Percentiles rank a stretch among this genome's conserved stretches.
Evolutionary conservation across 2,888 invertebrate species (phyloP).

Genomic region (Stegophylla sp.): DNA sequence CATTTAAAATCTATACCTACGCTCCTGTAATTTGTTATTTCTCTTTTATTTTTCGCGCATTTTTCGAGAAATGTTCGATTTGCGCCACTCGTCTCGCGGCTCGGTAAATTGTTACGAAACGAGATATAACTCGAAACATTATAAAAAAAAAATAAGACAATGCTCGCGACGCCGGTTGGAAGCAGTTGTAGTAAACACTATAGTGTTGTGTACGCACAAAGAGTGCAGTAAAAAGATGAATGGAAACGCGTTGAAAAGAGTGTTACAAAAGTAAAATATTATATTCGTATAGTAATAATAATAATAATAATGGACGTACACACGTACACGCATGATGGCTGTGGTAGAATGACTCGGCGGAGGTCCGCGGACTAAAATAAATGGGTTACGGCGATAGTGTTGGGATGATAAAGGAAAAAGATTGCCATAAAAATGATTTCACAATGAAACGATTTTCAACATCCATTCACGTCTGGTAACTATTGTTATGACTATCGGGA

Average conservation of each 20-base stretch:
- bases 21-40: too few relatives aligned
- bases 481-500: constrained; percentile 53
- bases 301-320: too few relatives aligned
- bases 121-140: constrained; percentile 5
- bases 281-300: constrained; percentile 7
- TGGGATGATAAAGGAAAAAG: constrained; percentile 49
- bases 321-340: background rate
- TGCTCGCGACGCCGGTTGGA: background rate
- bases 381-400: constrained; percentile 48
- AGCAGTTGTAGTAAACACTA: too few relatives aligned
- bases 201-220: background rate
- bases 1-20: too few relatives aligned
- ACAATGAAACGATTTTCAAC: constrained; percentile 55
- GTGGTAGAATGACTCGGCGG: constrained; percentile 41
- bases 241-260: constrained; percentile 35
- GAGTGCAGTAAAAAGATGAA: constrained; percentile 36
- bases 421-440: constrained; percentile 56
- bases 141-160: constrained; percentile 20
- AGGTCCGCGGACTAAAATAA: constrained; percentile 42
- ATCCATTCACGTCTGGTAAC: constrained; percentile 49
- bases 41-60: too few relatives aligned
- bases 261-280: constrained; percentile 57
- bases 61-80: too few relatives aligned
- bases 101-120: constrained; percentile 20
- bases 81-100: too few relatives aligned